Evolutionary conservation across 2,888 invertebrate genomes (phyloP).

Genomic region (Nowickia ferox): DNA sequence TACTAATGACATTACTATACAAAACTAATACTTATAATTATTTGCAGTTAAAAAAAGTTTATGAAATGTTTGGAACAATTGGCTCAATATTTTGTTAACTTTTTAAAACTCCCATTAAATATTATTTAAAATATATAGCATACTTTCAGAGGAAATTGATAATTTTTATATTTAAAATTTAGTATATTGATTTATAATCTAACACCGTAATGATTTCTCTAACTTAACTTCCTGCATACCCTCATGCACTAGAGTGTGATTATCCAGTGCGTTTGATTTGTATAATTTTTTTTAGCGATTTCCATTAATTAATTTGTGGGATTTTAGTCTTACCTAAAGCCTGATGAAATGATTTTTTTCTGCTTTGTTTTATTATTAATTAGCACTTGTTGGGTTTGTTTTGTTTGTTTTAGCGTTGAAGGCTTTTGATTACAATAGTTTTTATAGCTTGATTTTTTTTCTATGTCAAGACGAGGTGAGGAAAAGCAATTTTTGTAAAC

Average conservation of each 20-base stretch:
- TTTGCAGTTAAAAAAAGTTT: too few species aligned
- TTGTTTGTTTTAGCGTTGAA: constrained; percentile 35
- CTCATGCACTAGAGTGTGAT: too few species aligned
- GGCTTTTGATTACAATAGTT: constrained; percentile 32
- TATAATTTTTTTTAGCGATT: constrained; percentile 40
- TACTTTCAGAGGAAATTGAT: not conserved
- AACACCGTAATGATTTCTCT: too few species aligned
- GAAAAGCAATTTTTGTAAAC: not conserved
- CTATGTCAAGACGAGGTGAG: too few species aligned
- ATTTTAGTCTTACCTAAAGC: constrained; percentile 33
- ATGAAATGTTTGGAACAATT: too few species aligned
- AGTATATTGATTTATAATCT: too few species aligned
- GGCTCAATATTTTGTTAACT: too few species aligned
- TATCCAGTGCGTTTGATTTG: not conserved
- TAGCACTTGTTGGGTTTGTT: constrained; percentile 43
- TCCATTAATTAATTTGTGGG: constrained; percentile 14
- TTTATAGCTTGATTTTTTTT: not conserved
- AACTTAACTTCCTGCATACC: too few species aligned
- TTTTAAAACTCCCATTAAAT: not conserved
- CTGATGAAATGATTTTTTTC: constrained; percentile 44
- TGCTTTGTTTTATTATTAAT: constrained; percentile 54
- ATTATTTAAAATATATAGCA: not conserved
- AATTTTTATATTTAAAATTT: too few species aligned
- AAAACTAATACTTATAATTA: too few species aligned
- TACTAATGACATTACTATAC: too few species aligned